phyloP scores from a whole-genome alignment of 2,888 invertebrate species.

The Hermaeophaga mercurialis region DNA sequence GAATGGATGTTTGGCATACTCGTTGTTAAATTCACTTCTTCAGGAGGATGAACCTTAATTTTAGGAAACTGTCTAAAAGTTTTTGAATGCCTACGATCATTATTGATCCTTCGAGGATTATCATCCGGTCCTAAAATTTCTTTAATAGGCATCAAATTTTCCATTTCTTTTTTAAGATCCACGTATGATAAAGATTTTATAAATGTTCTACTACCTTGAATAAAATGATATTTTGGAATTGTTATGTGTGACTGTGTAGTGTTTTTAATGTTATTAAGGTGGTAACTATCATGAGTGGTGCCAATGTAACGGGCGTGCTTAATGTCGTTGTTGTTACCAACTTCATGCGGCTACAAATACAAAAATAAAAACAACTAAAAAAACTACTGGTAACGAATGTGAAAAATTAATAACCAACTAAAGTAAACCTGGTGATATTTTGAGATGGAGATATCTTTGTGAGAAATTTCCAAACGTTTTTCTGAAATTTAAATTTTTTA shows the following conservation, averaged over 20 bases:
- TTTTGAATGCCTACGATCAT: slow-evolving; percentile 48
- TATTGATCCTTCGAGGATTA: slow-evolving; percentile 41
- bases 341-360: slow-evolving; percentile 55
- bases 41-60: slow-evolving; percentile 50
- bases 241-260: slow-evolving; percentile 29
- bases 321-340: slow-evolving; percentile 43
- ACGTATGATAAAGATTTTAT: slow-evolving; percentile 52
- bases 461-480: too few relatives aligned
- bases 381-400: slow-evolving; percentile 32
- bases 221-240: slow-evolving; percentile 24
- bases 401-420: slow-evolving; percentile 17
- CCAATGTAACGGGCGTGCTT: slow-evolving; percentile 46
- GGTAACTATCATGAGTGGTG: slow-evolving; percentile 45
- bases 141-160: slow-evolving; percentile 51
- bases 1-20: slow-evolving; percentile 53
- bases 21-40: slow-evolving; percentile 48
- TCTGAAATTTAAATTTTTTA: too few relatives aligned
- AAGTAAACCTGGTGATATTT: slow-evolving; percentile 7
- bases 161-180: slow-evolving; percentile 54
- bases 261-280: slow-evolving; percentile 28
- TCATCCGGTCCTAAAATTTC: slow-evolving; percentile 24
- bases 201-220: slow-evolving; percentile 31
- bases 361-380: slow-evolving; percentile 47
- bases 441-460: slow-evolving; percentile 14
- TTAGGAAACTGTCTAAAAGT: slow-evolving; percentile 50